A percentile compares a stretch with the other conserved stretches of the same genome.
phyloP scores from a whole-genome alignment of 2,797 vertebrate genomes.

The Gouania willdenowi region DNA sequence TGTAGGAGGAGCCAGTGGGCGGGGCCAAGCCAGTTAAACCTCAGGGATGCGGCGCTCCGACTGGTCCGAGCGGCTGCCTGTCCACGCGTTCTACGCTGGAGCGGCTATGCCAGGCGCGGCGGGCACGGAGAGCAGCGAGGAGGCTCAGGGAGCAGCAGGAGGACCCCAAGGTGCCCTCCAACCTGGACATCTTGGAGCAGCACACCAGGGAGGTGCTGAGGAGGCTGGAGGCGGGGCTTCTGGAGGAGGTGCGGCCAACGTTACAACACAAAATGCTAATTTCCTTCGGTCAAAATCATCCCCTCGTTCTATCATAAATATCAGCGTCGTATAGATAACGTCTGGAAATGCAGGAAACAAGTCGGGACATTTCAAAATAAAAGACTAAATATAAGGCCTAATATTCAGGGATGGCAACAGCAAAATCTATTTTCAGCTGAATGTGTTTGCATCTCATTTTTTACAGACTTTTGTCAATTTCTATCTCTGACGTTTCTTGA shows the following conservation, averaged over 20 bases:
- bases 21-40: slow-evolving; percentile 86
- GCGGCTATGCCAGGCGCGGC: slow-evolving; percentile 79
- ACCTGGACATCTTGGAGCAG: slow-evolving; percentile 92
- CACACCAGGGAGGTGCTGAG: slow-evolving; percentile 92
- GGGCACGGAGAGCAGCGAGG: slow-evolving; percentile 81
- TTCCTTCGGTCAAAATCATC: too few species aligned
- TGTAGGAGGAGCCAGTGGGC: slow-evolving; percentile 83
- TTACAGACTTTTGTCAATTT: too few species aligned
- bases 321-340: too few species aligned
- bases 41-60: slow-evolving; percentile 78
- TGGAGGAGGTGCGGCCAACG: slow-evolving; percentile 92
- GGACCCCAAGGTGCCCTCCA: slow-evolving; percentile 81
- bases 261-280: too few species aligned
- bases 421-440: too few species aligned
- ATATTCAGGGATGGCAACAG: too few species aligned
- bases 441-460: too few species aligned
- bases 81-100: slow-evolving; percentile 84
- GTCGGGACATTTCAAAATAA: too few species aligned
- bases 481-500: too few species aligned
- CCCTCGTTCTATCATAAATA: too few species aligned
- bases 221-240: slow-evolving; percentile 89
- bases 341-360: too few species aligned
- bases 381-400: too few species aligned
- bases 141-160: slow-evolving; percentile 84
- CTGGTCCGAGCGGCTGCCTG: slow-evolving; percentile 69